Evolutionary conservation across 2,888 invertebrate genomes (phyloP), one percentile per base, ranked within the genome.

Genomic region (Mellilla xanthometata): DNA sequence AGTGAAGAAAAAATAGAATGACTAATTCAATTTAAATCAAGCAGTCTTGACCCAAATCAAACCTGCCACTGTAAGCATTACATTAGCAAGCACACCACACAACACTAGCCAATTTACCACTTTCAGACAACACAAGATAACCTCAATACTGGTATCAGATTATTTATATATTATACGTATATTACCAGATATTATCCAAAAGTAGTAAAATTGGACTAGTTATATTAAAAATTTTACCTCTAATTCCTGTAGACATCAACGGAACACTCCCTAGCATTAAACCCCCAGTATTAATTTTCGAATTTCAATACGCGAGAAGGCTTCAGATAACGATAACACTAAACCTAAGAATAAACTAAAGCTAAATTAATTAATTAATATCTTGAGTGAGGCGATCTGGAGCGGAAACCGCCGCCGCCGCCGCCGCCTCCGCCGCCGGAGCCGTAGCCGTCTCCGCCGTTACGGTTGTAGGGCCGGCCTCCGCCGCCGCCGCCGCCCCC

Each of bases 291-390:
- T 81, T 60, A 74, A 72, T 81, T 81, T 83, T 81, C 77, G 87
- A 87, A 88, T 86, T 84, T 74, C 77, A 86, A 82, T 78, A 85
- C 86, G 81, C 78, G 82, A 9, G 84, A 88, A 89, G 88, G 89
- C 89, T 88, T 88, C 89, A 87, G 89, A 88, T 85, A 81, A 86
- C 85, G 76, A 79, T 88, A 87, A 88, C 86, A 88, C 88, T 88
- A 88, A 81, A 85, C 87, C 87, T 87, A 88, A 81, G 61, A 56
- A 63, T 67, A 69, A 68, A 76, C 70, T 82, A 83, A 75, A 76
- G 72, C 84, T 88, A 87, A 71, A 76, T 48, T 54, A 74, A n/a
- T n/a, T n/a, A n/a, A 28, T 83, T 86, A 89, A 79, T 86, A 86
- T 69, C 88, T 83, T 62, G 81, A 77, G 69, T 84, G 68, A 15